phyloP scores from a whole-genome alignment of 2,113 vertebrate species.

The Camarhynchus parvulus region DNA sequence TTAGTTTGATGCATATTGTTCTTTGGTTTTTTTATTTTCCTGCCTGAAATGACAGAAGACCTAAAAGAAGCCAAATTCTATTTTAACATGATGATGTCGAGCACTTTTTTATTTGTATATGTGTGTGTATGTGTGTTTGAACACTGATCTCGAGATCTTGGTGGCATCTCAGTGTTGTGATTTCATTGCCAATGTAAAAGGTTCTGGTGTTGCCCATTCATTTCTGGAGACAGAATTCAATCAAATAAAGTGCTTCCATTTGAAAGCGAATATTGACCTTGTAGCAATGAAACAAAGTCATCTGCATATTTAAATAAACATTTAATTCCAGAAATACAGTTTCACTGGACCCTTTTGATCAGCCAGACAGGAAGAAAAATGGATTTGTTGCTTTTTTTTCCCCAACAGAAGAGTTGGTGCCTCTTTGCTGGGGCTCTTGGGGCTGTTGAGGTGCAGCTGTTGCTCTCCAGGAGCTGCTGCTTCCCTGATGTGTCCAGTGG shows the following conservation, averaged over 20 bases:
- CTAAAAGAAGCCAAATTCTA: slow-evolving; percentile 61
- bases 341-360: background rate
- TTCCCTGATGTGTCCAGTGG: background rate
- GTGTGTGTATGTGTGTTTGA: slow-evolving; percentile 58
- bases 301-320: slow-evolving; percentile 70
- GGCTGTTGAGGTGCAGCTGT: fast-evolving
- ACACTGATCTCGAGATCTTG: slow-evolving; percentile 52
- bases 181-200: slow-evolving; percentile 47
- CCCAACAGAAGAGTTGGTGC: background rate
- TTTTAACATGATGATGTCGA: slow-evolving; percentile 64
- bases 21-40: slow-evolving; percentile 15
- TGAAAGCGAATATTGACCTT: slow-evolving; percentile 61
- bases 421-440: background rate
- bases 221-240: slow-evolving; percentile 76
- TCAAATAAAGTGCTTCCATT: slow-evolving; percentile 75
- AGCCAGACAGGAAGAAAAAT: background rate
- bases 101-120: slow-evolving; percentile 69
- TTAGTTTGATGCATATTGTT: slow-evolving; percentile 37
- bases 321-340: background rate
- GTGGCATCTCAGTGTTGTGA: slow-evolving; percentile 57
- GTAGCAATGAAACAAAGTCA: slow-evolving; percentile 57
- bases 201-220: slow-evolving; percentile 58
- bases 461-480: background rate
- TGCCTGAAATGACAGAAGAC: slow-evolving; percentile 57
- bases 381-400: background rate